Conservation (phyloP, 2,797 vertebrate species). For the Oreonectes daqikongensis region DNA sequence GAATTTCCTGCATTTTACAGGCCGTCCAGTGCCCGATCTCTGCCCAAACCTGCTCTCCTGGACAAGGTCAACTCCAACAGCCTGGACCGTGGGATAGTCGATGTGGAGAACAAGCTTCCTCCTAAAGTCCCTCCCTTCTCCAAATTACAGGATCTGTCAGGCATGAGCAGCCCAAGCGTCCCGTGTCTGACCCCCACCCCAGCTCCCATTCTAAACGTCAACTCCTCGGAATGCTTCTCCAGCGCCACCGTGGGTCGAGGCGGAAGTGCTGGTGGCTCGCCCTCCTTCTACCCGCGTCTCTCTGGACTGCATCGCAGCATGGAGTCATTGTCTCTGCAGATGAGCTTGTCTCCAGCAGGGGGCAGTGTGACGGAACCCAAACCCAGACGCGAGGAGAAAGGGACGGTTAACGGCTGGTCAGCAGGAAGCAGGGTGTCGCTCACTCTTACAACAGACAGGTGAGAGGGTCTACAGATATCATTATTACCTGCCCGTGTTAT, state of each 20-base stretch:
- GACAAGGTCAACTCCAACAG: conserved; percentile 93
- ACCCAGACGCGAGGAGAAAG: conserved; percentile 72
- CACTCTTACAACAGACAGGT: conserved; percentile 82
- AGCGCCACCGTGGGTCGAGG: conserved; percentile 71
- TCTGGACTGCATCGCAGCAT: conserved; percentile 92
- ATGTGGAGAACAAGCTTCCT: conserved; percentile 68
- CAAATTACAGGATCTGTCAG: conserved; percentile 81
- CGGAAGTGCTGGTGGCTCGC: conserved; percentile 62
- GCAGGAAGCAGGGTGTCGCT: conserved; percentile 79
- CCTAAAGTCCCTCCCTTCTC: conserved; percentile 76
- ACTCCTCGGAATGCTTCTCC: conserved; percentile 90
- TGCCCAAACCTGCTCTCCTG: conserved; percentile 86
- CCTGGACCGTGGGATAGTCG: conserved; percentile 76
- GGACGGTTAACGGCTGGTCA: conserved; percentile 80
- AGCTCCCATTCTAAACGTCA: conserved; percentile 91
- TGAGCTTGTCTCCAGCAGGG: conserved; percentile 83
- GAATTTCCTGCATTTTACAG: conserved; percentile 50
- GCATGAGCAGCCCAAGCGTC: conserved; percentile 56
- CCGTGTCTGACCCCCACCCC: conserved; percentile 90
- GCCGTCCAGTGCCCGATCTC: conserved; percentile 84
- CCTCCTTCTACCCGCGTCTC: conserved; percentile 87
- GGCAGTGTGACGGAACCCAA: conserved; percentile 62
- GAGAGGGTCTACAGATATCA: conserved; percentile 29
- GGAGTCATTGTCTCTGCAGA: conserved; percentile 90
- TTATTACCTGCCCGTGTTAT: background rate